phyloP scores from a whole-genome alignment of 2,888 invertebrate species.

The Tenthredo amoena region DNA sequence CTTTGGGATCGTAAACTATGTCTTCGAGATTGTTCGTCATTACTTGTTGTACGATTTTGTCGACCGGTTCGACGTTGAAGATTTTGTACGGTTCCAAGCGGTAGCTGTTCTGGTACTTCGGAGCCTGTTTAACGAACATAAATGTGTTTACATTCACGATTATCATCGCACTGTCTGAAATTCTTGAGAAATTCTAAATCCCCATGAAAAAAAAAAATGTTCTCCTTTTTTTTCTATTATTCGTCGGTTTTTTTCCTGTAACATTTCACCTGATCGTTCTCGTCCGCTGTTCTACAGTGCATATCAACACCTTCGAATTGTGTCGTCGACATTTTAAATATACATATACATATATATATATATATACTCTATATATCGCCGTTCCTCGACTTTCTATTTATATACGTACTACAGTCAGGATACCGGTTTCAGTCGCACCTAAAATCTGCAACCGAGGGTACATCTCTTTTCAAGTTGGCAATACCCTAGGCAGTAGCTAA shows the following conservation, averaged over 20 bases:
- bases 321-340: background rate
- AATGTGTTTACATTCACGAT: background rate
- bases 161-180: background rate
- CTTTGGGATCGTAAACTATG: slow-evolving; percentile 81
- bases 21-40: slow-evolving; percentile 82
- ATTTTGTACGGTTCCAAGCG: slow-evolving; percentile 83
- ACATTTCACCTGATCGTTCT: slow-evolving; percentile 3
- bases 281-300: slow-evolving; percentile 10
- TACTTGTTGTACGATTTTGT: slow-evolving; percentile 81
- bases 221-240: background rate
- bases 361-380: background rate
- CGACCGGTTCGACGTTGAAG: slow-evolving; percentile 83
- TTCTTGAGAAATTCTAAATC: too few species aligned
- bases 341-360: background rate
- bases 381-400: background rate
- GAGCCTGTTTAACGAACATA: slow-evolving; percentile 25
- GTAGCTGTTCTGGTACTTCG: slow-evolving; percentile 83
- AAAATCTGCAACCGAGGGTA: too few species aligned
- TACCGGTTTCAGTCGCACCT: too few species aligned
- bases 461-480: too few species aligned
- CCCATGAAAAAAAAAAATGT: too few species aligned
- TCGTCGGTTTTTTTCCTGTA: background rate
- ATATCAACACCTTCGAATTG: slow-evolving; percentile 14
- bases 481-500: too few species aligned
- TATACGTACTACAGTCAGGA: too few species aligned